Base-by-base conservation (phyloP, 35 echinoderm and acorn worm species). In the Acanthaster planci region DNA sequence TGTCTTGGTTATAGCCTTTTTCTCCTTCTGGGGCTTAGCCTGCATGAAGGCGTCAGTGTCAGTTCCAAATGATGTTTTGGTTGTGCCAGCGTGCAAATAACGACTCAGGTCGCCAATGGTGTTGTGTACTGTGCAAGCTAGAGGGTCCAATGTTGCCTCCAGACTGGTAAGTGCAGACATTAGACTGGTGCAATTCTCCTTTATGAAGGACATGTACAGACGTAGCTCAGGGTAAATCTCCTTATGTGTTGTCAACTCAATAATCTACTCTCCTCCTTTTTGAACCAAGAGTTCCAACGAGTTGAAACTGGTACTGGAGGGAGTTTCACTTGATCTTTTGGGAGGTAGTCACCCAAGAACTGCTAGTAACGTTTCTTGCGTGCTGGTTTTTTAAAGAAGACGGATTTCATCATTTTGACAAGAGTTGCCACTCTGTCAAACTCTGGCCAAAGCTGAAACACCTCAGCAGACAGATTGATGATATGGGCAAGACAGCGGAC, bases 261-360 rank as follows among this genome's bases (percentile, higher is more conserved):
- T 53, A 16, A 93, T 89, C 40, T 79, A 34, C 86, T 93, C 10
- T 83, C 17, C 44, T 93, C 86, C 38, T 29, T 30, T 56, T 84
- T 19, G 32, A 84, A 93, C 91, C 91, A 93, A 8, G 86, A 84
- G 36, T 93, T 93, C 86, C 91, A 93, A 12, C 55, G 47, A 14
- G 86, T 84, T 76, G 51, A 67, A 31, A 85, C 86, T 10, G 86
- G 91, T 30, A 89, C 64, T 27, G 67, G 86, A 2, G 86, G 86
- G 21, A 93, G 67, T 38, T 80, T 92, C 27, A 51, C 51, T 56
- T 92, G 64, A 50, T 88, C 90, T 26, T 58, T 26, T 7, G 90
- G 90, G 44, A 88, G 44, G 77, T 88, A 92, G 19, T 92, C 52
- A 40, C 26, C 31, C 15, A 92, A 30, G 77, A 40, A 92, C 37